These are phyloP conservation scores for Deilephila elpenor DNA, from an alignment of 2,888 invertebrate genomes.

Conservation along the genomic window DNA sequence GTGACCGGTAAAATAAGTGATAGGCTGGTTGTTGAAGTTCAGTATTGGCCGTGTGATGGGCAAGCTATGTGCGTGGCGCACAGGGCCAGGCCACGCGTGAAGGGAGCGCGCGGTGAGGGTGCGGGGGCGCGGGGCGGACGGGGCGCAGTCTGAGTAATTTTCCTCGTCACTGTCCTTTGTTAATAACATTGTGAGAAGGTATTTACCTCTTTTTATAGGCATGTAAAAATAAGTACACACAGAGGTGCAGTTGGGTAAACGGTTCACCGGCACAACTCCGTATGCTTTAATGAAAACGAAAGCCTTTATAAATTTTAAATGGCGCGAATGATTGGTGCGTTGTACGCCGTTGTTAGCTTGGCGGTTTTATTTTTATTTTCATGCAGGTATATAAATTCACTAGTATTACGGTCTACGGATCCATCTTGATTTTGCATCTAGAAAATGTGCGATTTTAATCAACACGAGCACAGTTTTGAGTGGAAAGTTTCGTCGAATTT, in stretches of 20 bases:
- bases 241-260: constrained; percentile 24
- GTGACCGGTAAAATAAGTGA: constrained; percentile 12
- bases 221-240: constrained; percentile 23
- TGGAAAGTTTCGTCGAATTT: not conserved
- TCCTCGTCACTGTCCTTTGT: constrained; percentile 56
- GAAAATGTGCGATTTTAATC: too few species aligned
- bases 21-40: constrained; percentile 8
- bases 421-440: too few species aligned
- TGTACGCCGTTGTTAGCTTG: not conserved
- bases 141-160: constrained; percentile 47
- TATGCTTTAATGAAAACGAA: constrained; percentile 16
- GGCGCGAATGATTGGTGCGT: constrained; percentile 3
- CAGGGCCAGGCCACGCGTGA: constrained; percentile 17
- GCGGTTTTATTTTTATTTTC: not conserved
- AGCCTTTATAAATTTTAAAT: constrained; percentile 21
- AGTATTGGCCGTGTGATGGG: constrained; percentile 10
- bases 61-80: constrained; percentile 20
- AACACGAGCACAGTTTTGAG: too few species aligned
- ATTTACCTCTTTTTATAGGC: constrained; percentile 27
- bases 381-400: not conserved
- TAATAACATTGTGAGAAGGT: constrained; percentile 36
- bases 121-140: constrained; percentile 36
- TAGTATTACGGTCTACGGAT: too few species aligned
- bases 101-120: constrained; percentile 33
- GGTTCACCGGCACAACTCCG: not conserved